Conservation (phyloP, 1,140 invertebrate species). For the Ericerus pela region DNA sequence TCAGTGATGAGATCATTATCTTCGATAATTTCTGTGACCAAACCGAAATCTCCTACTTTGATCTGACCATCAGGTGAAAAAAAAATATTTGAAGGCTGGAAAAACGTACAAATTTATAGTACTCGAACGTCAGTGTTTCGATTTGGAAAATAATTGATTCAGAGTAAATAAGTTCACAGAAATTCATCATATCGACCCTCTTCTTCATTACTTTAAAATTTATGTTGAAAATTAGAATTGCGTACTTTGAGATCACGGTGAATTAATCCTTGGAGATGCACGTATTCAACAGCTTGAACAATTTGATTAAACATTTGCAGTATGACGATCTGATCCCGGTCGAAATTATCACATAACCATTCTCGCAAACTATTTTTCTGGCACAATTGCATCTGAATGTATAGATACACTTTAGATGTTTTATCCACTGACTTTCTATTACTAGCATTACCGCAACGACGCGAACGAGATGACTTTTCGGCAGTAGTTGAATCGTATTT, state of each 20-base stretch:
- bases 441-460: too few relatives aligned
- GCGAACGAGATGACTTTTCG: too few relatives aligned
- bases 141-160: slow-evolving; percentile 2
- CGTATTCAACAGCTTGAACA: slow-evolving; percentile 83
- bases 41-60: slow-evolving; percentile 93
- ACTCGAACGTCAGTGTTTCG: slow-evolving; percentile 4
- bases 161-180: too few relatives aligned
- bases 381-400: slow-evolving; percentile 96
- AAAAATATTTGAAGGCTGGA: slow-evolving; percentile 87
- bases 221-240: slow-evolving; percentile 13
- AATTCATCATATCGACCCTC: too few relatives aligned
- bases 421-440: slow-evolving; percentile 12
- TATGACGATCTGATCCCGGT: slow-evolving; percentile 36
- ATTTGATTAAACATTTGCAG: slow-evolving; percentile 82
- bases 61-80: slow-evolving; percentile 77
- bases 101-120: too few relatives aligned
- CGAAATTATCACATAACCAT: slow-evolving; percentile 53
- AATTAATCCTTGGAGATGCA: slow-evolving; percentile 79
- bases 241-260: slow-evolving; percentile 83
- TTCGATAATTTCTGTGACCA: slow-evolving; percentile 61
- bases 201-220: too few relatives aligned
- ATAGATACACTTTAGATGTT: slow-evolving; percentile 38
- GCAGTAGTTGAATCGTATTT: too few relatives aligned
- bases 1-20: slow-evolving; percentile 18
- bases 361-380: slow-evolving; percentile 73